Base-by-base conservation (phyloP, 1,140 invertebrate species). In the Contarinia nasturtii region DNA sequence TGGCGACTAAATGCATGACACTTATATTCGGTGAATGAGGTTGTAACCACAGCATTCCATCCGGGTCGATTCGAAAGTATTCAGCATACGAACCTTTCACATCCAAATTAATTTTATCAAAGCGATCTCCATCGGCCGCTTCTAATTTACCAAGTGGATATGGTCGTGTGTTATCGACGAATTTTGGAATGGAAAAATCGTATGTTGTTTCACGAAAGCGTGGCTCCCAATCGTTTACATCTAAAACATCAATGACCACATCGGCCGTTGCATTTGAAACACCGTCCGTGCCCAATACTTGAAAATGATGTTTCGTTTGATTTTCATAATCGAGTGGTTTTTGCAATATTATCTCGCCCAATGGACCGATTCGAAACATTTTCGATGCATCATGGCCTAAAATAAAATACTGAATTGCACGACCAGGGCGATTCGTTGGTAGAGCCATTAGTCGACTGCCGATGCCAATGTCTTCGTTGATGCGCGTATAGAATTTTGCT, bases 191-290 rank as follows among this genome's bases (percentile, higher is more conserved):
- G 50, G 56, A 76, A 60, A 87, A 92, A 67, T 88, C 84, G 57
- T 91, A 93, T 57, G 86, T 79, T 0, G 82, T 76, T 63, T 85
- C 80, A 1, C 82, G 73, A 67, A 94, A 92, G 33, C 85, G 70
- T 1, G 89, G 89, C 63, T 90, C 86, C 85, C 85, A 89, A 60
- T 93, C 88, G 59, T 94, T 94, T 0, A 90, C 82, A 61, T 92
- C 83, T 52, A 86, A 67, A 2, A 94, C 80, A 0, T 79, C 77
- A 8, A 94, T 70, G 48, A 85, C 84, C 0, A 92, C 70, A 34
- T 68, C 67, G 1, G 78, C 70, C 0, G 77, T 77, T 50, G 58
- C 58, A 40, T 64, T 64, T 15, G 54, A 57, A 44, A 59, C 50
- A 0, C 84, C 86, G 66, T 92, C 86, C 2, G 84, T 84, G 8